phyloP scores from a whole-genome alignment of 2,797 vertebrate species.

The Siniperca scherzeri region DNA sequence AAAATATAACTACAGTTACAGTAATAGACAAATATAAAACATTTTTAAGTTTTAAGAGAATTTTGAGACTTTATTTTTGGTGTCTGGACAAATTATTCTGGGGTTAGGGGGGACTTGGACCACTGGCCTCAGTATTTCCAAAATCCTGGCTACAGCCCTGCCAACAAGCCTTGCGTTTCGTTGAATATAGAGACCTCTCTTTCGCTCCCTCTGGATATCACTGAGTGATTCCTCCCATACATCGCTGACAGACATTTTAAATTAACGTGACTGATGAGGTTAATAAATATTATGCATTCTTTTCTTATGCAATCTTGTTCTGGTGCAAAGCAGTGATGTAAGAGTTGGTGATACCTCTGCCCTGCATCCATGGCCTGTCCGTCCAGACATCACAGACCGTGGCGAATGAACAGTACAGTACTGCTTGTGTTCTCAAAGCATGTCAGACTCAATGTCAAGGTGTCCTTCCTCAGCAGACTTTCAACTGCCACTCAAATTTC shows the following conservation, averaged over 20 bases:
- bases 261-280: conserved; percentile 60
- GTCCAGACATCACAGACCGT: conserved; percentile 56
- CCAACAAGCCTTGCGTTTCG: not conserved
- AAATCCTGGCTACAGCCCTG: not conserved
- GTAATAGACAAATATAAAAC: not conserved
- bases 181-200: conserved; percentile 11
- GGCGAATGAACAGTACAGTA: conserved; percentile 46
- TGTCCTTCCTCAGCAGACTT: conserved; percentile 63
- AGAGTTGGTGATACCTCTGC: conserved; percentile 48
- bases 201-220: conserved; percentile 41
- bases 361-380: conserved; percentile 44
- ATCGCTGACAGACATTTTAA: conserved; percentile 45
- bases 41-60: not conserved
- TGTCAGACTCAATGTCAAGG: conserved; percentile 74
- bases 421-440: conserved; percentile 64
- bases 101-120: not conserved
- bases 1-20: too few relatives aligned
- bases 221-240: conserved; percentile 32
- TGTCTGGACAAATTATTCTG: not conserved
- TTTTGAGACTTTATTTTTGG: not conserved
- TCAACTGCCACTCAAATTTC: conserved; percentile 68
- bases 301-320: conserved; percentile 66
- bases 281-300: conserved; percentile 62
- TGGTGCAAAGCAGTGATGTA: conserved; percentile 60
- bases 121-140: not conserved